phyloP scores from a whole-genome alignment of 2,113 vertebrate genomes.

The Chaetodon auriga region DNA sequence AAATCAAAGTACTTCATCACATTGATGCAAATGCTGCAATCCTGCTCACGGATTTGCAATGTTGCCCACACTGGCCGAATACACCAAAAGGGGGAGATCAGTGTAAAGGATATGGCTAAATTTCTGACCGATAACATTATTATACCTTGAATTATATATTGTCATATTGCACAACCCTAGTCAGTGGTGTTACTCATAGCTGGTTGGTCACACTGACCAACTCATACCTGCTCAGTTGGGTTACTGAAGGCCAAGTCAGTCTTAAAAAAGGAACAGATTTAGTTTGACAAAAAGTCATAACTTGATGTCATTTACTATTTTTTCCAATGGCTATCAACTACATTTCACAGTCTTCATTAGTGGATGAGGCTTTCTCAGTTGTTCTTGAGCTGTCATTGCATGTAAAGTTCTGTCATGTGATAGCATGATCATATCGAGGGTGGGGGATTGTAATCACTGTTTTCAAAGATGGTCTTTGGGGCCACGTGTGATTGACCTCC shows the following conservation, averaged over 20 bases:
- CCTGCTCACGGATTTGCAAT: neutral
- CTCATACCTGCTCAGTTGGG: neutral
- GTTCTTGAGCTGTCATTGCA: neutral
- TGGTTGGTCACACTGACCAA: no score
- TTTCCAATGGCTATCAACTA: neutral
- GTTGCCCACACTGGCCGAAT: neutral
- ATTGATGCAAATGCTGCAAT: conserved; percentile 46
- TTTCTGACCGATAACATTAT: neutral
- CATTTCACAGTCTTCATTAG: neutral
- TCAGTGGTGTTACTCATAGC: neutral
- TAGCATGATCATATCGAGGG: no score
- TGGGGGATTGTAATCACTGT: neutral
- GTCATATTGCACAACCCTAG: neutral
- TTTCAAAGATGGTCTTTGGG: neutral
- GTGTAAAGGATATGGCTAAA: neutral
- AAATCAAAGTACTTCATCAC: conserved; percentile 49
- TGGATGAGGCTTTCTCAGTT: neutral
- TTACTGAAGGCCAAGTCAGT: neutral
- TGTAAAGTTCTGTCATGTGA: neutral
- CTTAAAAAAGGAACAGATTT: neutral
- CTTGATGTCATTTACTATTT: neutral
- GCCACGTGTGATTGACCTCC: neutral
- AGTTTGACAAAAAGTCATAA: neutral
- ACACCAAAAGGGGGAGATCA: neutral
- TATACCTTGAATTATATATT: no score